Evolutionary conservation across 64 coral and sea anemone genomes (phyloP).

Genomic region (Stichodactyla helianthus): DNA sequence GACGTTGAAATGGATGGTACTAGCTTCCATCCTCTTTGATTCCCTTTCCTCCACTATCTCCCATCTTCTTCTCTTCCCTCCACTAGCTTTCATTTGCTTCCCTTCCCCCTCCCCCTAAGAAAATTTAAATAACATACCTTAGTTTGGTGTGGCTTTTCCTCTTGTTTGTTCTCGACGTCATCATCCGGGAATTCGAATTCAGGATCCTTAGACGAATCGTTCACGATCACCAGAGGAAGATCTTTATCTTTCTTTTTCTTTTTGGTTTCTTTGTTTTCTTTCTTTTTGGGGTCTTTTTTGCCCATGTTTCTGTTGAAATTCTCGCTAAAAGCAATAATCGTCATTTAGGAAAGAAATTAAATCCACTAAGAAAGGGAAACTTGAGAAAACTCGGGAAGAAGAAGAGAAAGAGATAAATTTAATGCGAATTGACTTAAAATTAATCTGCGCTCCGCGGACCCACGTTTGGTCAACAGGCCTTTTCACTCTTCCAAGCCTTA

Average conservation of each 20-base stretch:
- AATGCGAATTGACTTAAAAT: too few relatives aligned
- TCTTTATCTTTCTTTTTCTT: background rate
- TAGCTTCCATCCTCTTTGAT: too few relatives aligned
- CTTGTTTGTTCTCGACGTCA: background rate
- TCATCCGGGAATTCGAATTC: background rate
- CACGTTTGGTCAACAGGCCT: too few relatives aligned
- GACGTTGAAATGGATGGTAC: too few relatives aligned
- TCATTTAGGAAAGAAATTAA: too few relatives aligned
- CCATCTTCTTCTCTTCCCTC: background rate
- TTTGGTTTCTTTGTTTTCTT: background rate
- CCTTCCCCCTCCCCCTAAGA: background rate
- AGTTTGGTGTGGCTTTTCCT: background rate
- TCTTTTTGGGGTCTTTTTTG: background rate
- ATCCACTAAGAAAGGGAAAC: too few relatives aligned
- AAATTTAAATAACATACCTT: background rate
- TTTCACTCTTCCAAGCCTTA: too few relatives aligned
- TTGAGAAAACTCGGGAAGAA: too few relatives aligned
- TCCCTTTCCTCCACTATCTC: background rate
- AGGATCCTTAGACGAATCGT: background rate
- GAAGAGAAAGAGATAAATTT: too few relatives aligned
- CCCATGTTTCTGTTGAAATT: background rate
- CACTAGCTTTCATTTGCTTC: background rate
- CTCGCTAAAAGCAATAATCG: too few relatives aligned
- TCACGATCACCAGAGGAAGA: background rate
- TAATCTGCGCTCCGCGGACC: too few relatives aligned